Percentiles rank a stretch among this genome's conserved stretches.
These are phyloP conservation scores for Chrysemys picta DNA, from an alignment of 2,113 vertebrate species.

Conservation along the genomic window DNA sequence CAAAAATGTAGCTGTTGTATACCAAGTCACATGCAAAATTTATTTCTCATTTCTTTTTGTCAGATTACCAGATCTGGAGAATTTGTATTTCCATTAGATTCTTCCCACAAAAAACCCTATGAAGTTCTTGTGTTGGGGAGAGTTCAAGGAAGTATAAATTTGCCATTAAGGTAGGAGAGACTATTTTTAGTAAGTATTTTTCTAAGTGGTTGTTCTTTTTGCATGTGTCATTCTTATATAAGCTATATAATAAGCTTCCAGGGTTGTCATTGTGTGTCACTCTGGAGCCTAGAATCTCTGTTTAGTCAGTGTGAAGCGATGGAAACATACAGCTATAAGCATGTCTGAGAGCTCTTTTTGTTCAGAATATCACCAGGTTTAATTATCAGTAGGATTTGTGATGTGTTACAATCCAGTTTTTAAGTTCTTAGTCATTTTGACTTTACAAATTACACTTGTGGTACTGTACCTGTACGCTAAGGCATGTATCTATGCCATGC, in stretches of 20 bases:
- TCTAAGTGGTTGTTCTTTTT: background rate
- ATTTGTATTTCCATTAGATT: slow-evolving; percentile 94
- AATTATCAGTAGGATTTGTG: background rate
- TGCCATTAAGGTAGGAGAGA: slow-evolving; percentile 69
- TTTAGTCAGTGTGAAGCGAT: background rate
- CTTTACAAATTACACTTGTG: background rate
- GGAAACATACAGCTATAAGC: background rate
- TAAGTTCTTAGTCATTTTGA: background rate
- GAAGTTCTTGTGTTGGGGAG: slow-evolving; percentile 91
- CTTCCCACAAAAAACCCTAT: slow-evolving; percentile 95
- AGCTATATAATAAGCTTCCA: background rate
- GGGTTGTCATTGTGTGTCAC: background rate
- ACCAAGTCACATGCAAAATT: background rate
- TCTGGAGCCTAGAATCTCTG: background rate
- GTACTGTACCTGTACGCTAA: background rate
- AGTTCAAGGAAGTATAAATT: slow-evolving; percentile 50
- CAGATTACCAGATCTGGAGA: slow-evolving; percentile 92
- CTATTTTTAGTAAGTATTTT: background rate
- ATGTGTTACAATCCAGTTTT: background rate
- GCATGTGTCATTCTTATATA: background rate
- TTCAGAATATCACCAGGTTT: background rate
- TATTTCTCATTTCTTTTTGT: slow-evolving; percentile 27
- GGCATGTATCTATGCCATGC: background rate
- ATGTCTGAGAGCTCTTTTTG: background rate
- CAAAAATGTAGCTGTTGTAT: background rate